Evolutionary conservation across 2,888 invertebrate species (phyloP).

Genomic region (Scotopteryx bipunctaria): DNA sequence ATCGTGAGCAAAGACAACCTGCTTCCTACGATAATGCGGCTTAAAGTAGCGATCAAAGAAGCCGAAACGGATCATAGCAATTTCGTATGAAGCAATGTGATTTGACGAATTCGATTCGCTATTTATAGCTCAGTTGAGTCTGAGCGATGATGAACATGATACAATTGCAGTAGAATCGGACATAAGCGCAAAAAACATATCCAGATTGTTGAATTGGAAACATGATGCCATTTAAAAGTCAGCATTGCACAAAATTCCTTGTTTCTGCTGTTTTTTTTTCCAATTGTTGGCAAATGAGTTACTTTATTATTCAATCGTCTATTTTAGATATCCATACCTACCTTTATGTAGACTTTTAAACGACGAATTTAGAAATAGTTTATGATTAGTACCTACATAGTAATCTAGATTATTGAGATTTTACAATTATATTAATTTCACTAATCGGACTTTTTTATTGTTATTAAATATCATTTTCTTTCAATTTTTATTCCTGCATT

Average conservation of each 20-base stretch:
- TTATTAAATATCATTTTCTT: too few species aligned
- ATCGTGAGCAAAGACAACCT: background rate
- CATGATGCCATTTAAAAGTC: constrained; percentile 1
- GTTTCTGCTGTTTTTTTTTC: background rate
- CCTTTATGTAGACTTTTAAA: too few species aligned
- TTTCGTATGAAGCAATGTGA: constrained; percentile 38
- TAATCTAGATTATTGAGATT: too few species aligned
- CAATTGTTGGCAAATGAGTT: background rate
- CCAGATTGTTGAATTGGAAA: constrained; percentile 12
- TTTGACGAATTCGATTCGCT: constrained; percentile 38
- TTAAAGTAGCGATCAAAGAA: constrained; percentile 49
- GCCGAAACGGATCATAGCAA: constrained; percentile 46
- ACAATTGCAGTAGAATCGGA: constrained; percentile 9
- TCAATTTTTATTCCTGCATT: too few species aligned
- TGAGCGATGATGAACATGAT: constrained; percentile 17
- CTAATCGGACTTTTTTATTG: too few species aligned
- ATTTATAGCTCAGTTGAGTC: constrained; percentile 27
- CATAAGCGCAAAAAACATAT: constrained; percentile 19
- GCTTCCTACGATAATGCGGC: constrained; percentile 4
- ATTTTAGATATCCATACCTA: too few species aligned
- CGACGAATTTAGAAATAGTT: too few species aligned
- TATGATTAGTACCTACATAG: too few species aligned
- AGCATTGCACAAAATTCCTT: background rate
- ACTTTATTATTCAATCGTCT: too few species aligned
- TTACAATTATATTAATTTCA: too few species aligned